Base-by-base conservation (phyloP, 2,888 invertebrate genomes). In the Hanleya hanleyi region DNA sequence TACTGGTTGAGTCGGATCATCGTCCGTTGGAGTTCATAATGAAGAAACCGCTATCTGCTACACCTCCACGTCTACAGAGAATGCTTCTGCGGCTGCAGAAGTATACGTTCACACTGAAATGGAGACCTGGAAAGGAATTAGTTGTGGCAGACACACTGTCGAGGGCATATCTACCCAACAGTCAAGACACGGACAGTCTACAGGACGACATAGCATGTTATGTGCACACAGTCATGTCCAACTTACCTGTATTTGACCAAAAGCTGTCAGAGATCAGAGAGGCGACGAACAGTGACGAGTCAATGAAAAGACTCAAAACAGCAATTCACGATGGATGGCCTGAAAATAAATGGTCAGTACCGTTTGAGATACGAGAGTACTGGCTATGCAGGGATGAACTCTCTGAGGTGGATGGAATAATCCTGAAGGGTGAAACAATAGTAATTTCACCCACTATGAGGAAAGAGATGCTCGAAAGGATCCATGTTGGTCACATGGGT, bases 401-500 rank as follows among this genome's bases (percentile, higher is more conserved):
- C 5, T 67, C 67, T 36, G 51, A n/a, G 32, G 29, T 29, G 32
- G 67, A 71, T 32, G 61, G 38, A 47, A 33, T 70, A 15, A 41
- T 65, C 22, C n/a, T 49, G 15, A 72, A 62, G 61, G 70, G 66
- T n/a, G 66, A 66, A 62, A 38, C 18, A 18, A 66, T 71, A n/a
- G 15, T 61, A 5, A 70, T 61, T n/a, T 41, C 62, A 29, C 47
- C 15, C 7, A 33, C 29, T 29, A 22, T 73, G 41, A 70, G 70
- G 9, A 22, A 35, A 49, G 51, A 67, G 32, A 74, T 74, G 74
- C n/a, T 77, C 1, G 32, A 61, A 33, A 26, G 9, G 1, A 73
- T 77, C 33, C 73, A 77, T 47, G 22, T 29, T n/a, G 75, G 77
- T 29, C 78, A 81, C 50, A 70, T 80, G 66, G 80, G 80, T n/a